Conservation (phyloP, 2,113 vertebrate genomes). For the Onychostruthus taczanowskii region DNA sequence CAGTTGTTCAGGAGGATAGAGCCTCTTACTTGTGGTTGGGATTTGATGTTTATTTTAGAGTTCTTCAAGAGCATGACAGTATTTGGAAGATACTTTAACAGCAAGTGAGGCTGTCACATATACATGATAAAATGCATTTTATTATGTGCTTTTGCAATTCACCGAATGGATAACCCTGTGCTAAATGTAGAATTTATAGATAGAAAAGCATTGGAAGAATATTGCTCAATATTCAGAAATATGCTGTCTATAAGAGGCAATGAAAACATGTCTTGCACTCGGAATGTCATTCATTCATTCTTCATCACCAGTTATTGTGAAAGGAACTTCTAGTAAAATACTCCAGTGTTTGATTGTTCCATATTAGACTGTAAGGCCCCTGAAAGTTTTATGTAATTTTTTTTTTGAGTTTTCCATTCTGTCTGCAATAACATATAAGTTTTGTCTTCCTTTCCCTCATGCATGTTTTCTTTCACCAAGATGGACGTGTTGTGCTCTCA, state of each 20-base stretch:
- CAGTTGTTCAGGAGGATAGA: background rate
- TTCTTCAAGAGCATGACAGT: background rate
- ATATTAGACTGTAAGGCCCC: background rate
- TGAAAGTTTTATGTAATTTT: background rate
- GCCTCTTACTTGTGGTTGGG: background rate
- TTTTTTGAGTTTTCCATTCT: background rate
- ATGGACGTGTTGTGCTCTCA: background rate
- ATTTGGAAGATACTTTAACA: constrained; percentile 37
- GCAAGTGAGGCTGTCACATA: constrained; percentile 52
- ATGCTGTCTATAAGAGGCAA: background rate
- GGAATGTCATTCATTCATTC: background rate
- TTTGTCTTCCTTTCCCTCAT: background rate
- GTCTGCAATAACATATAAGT: background rate
- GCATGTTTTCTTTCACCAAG: background rate
- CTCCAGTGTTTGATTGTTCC: background rate
- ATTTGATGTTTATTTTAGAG: constrained; percentile 57
- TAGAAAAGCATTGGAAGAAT: background rate
- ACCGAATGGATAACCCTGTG: constrained; percentile 18
- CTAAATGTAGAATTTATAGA: constrained; percentile 45
- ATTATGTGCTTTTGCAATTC: constrained; percentile 41
- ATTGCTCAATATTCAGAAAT: constrained; percentile 44
- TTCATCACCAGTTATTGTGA: constrained; percentile 19
- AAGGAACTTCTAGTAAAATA: background rate
- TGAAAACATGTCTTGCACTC: background rate
- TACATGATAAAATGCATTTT: constrained; percentile 48